phyloP scores from a whole-genome alignment of 2,888 invertebrate species.

The Pocota personata region DNA sequence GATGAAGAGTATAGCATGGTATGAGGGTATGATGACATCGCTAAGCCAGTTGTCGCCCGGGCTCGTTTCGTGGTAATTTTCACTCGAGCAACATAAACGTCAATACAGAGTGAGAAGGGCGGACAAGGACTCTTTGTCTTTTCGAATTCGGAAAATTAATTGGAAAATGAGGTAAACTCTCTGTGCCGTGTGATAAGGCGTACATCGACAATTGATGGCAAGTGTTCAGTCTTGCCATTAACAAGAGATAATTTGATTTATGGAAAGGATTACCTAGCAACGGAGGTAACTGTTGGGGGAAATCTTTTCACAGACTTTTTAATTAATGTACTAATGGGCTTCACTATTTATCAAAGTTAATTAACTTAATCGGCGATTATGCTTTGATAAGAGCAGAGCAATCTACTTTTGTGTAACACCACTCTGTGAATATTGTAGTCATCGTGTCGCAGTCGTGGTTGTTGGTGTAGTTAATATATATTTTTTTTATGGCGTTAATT shows the following conservation, averaged over 20 bases:
- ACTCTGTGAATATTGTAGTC: background rate
- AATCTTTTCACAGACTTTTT: slow-evolving; percentile 10
- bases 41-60: slow-evolving; percentile 12
- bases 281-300: background rate
- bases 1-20: background rate
- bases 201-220: slow-evolving; percentile 29
- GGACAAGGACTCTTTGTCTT: slow-evolving; percentile 12
- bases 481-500: background rate
- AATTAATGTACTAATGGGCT: slow-evolving; percentile 34
- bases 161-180: slow-evolving; percentile 48
- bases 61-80: background rate
- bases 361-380: slow-evolving; percentile 50
- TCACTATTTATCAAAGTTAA: slow-evolving; percentile 38
- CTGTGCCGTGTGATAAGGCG: slow-evolving; percentile 6
- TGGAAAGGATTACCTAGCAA: slow-evolving; percentile 34
- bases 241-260: slow-evolving; percentile 56
- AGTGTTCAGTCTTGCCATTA: slow-evolving; percentile 18
- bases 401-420: slow-evolving; percentile 6
- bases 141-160: slow-evolving; percentile 35
- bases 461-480: background rate
- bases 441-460: background rate
- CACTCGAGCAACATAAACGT: background rate
- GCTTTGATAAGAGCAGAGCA: slow-evolving; percentile 23
- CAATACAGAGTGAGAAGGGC: background rate
- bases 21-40: slow-evolving; percentile 13